Conservation (phyloP, 2,888 invertebrate species). For the Ypsolopha sequella region DNA sequence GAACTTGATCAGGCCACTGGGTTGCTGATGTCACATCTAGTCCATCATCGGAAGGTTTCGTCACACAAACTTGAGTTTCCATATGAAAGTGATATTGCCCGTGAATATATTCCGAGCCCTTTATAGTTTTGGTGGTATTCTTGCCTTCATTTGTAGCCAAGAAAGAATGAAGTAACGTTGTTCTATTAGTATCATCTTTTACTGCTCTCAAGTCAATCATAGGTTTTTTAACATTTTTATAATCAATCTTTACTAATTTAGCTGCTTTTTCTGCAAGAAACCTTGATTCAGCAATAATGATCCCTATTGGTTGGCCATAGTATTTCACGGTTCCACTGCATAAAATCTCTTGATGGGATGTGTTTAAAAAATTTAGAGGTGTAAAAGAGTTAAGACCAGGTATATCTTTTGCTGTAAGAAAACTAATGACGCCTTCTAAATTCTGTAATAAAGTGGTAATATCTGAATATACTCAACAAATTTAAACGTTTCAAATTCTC, state of each 20-base stretch:
- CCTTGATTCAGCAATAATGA: slow-evolving; percentile 70
- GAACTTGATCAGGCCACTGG: slow-evolving; percentile 72
- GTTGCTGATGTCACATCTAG: slow-evolving; percentile 72
- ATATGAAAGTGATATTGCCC: slow-evolving; percentile 80
- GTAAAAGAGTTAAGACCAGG: slow-evolving; percentile 75
- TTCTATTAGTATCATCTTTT: slow-evolving; percentile 3
- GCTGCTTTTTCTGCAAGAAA: slow-evolving; percentile 67
- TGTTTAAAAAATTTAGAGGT: slow-evolving; percentile 20
- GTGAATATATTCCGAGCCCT: slow-evolving; percentile 62
- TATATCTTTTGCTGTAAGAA: slow-evolving; percentile 73
- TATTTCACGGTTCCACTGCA: slow-evolving; percentile 33
- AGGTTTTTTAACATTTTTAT: slow-evolving; percentile 41
- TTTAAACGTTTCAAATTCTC: too few relatives aligned
- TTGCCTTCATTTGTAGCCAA: slow-evolving; percentile 30
- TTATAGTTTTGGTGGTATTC: slow-evolving; percentile 43
- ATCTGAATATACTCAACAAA: too few relatives aligned
- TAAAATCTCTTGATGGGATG: slow-evolving; percentile 43
- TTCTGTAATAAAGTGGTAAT: slow-evolving; percentile 37
- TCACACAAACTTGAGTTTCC: slow-evolving; percentile 76
- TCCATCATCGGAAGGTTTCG: slow-evolving; percentile 77
- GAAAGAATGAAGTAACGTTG: slow-evolving; percentile 1
- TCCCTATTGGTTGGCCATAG: slow-evolving; percentile 33
- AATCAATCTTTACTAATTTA: slow-evolving; percentile 64
- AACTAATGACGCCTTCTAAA: slow-evolving; percentile 72
- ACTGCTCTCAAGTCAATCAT: slow-evolving; percentile 27